Evolutionary conservation across 1,140 invertebrate species (phyloP).

Genomic region (Agrilus planipennis): DNA sequence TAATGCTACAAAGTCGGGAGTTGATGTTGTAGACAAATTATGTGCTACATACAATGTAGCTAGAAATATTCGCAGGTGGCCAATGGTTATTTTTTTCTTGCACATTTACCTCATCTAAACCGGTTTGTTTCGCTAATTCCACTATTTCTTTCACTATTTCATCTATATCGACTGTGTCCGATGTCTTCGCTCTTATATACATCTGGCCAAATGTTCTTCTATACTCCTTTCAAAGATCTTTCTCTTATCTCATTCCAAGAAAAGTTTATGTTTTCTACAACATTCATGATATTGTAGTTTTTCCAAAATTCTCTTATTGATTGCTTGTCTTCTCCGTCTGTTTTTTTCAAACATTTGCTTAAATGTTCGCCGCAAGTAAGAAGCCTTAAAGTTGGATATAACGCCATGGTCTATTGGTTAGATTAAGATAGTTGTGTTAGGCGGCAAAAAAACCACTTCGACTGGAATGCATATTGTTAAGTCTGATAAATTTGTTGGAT

Average conservation of each 20-base stretch:
- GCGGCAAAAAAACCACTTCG: constrained; percentile 24
- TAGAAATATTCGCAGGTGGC: no score
- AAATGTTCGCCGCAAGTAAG: constrained; percentile 24
- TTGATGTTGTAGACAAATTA: no score
- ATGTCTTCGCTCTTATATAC: constrained; percentile 13
- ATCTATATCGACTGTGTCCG: constrained; percentile 6
- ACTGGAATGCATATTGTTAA: constrained; percentile 11
- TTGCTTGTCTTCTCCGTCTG: constrained; percentile 11
- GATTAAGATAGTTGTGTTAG: constrained; percentile 28
- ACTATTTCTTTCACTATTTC: constrained; percentile 13
- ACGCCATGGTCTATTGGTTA: constrained; percentile 33
- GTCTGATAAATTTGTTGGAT: constrained; percentile 6
- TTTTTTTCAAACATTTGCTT: constrained; percentile 9
- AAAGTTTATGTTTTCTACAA: constrained; percentile 15
- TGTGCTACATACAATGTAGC: no score
- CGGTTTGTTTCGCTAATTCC: constrained; percentile 15
- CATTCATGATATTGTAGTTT: constrained; percentile 18
- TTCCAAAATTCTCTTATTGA: constrained; percentile 15
- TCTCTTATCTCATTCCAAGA: constrained; percentile 19
- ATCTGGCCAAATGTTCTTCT: constrained; percentile 19
- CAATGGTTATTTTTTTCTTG: no score
- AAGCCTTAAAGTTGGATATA: constrained; percentile 31
- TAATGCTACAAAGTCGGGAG: no score
- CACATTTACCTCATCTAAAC: constrained; percentile 20
- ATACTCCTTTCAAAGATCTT: constrained; percentile 20